Base-by-base conservation (phyloP, 2,113 vertebrate genomes). In the Artemisiospiza belli region DNA sequence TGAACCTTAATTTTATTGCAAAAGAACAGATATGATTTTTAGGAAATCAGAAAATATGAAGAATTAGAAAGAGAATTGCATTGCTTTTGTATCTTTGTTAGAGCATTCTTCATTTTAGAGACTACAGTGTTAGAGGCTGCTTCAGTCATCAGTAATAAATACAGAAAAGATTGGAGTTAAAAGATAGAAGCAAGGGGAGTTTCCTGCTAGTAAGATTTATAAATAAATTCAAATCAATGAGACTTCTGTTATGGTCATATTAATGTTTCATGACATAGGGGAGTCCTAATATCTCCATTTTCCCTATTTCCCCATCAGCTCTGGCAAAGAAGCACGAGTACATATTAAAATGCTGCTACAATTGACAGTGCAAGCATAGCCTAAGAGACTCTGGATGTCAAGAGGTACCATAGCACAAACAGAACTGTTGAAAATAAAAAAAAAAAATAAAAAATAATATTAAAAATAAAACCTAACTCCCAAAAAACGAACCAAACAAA, bases 371-470 rank as follows among this genome's bases (percentile, higher is more conserved):
- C 25, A 81, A 46, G 31, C 5, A 25, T 1, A 58, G 15, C 6
- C 33, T 61, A 31, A 62, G 22, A 57, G 15, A 28, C 4, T 82
- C 31, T 68, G 47, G 8, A 41, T 72, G 39, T 20, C 25, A 79
- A 44, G 33, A 86, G 33, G 7, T 79, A 11, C 18, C 49, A 9
- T 37, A 52, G 2, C 4, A 28, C 22, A 52, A 81, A 41, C 0
- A 66, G 17, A 59, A 51, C 15, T 16, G 2, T 5, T 72, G 16
- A 68, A 55, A 75, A 69, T 3, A 30, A 49, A 37, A 49, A 67
- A 4, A 33, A 15, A 1, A 8, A 35, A 39, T 31, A 3, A 39
- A 4, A 12, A 23, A 43, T 6, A 12, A 10, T 51, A 10, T 5
- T 24, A 31, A 35, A 3, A 39, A 6, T 12, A 27, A 52, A 52